Conservation (phyloP, 2,888 invertebrate genomes). For the Melanotus villosus region DNA sequence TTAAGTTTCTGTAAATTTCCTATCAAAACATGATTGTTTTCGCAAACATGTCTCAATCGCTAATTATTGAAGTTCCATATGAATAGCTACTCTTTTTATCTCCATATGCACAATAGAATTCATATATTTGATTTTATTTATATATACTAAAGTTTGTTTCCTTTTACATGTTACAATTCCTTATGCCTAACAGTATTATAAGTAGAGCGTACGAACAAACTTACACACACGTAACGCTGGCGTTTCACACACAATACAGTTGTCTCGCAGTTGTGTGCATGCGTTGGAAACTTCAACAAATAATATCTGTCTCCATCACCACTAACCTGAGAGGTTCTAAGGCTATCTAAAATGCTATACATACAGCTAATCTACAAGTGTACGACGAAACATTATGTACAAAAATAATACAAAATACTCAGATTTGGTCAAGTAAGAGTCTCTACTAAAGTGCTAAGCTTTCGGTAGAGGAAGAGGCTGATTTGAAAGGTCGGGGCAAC, state of each 20-base stretch:
- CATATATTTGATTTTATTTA: too few relatives aligned
- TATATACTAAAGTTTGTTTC: too few relatives aligned
- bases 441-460: slow-evolving; percentile 67
- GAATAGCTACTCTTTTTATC: too few relatives aligned
- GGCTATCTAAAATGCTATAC: slow-evolving; percentile 70
- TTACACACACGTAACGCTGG: slow-evolving; percentile 57
- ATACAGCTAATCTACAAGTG: slow-evolving; percentile 69
- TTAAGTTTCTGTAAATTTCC: too few relatives aligned
- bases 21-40: too few relatives aligned
- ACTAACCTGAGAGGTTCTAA: slow-evolving; percentile 67
- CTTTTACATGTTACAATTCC: too few relatives aligned
- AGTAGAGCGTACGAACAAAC: slow-evolving; percentile 42
- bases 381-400: slow-evolving; percentile 67
- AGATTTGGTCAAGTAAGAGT: slow-evolving; percentile 63
- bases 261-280: slow-evolving; percentile 67
- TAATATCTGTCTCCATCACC: slow-evolving; percentile 65
- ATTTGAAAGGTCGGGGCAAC: slow-evolving; percentile 52
- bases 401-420: slow-evolving; percentile 66
- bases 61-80: too few relatives aligned
- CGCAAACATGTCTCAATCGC: too few relatives aligned
- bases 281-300: slow-evolving; percentile 58
- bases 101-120: too few relatives aligned
- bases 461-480: slow-evolving; percentile 58
- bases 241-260: slow-evolving; percentile 67
- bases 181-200: too few relatives aligned